Evolutionary conservation across 2,888 invertebrate species (phyloP).

Genomic region (Hanleya hanleyi): DNA sequence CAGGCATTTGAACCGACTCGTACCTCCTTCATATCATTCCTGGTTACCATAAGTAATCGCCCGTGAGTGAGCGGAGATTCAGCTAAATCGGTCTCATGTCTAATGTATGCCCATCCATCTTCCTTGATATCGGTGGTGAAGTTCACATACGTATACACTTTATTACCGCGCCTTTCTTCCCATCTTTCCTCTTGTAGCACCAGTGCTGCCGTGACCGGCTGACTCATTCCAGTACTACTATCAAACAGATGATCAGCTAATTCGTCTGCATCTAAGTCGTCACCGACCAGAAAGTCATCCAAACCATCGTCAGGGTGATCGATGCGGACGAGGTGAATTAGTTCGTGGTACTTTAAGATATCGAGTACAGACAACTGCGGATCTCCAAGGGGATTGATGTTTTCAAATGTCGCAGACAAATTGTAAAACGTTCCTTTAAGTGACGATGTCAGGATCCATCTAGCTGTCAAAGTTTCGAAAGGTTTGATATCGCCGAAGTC

Average conservation of each 20-base stretch:
- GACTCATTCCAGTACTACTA: conserved; percentile 42
- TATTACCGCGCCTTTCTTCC: too few species aligned
- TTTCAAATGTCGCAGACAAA: conserved; percentile 52
- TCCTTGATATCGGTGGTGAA: conserved; percentile 11
- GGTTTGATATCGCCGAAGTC: conserved; percentile 48
- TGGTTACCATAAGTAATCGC: conserved; percentile 15
- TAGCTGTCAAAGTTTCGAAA: conserved; percentile 40
- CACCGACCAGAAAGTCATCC: conserved; percentile 48
- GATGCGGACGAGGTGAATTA: conserved; percentile 43
- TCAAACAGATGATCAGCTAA: conserved; percentile 42
- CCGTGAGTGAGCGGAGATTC: not conserved
- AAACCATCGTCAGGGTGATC: conserved; percentile 36
- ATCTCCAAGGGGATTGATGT: conserved; percentile 53
- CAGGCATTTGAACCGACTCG: conserved; percentile 35
- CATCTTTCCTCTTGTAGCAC: too few species aligned
- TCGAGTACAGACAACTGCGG: conserved; percentile 49
- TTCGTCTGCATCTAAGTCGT: conserved; percentile 33
- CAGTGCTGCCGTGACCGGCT: too few species aligned
- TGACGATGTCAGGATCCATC: conserved; percentile 47
- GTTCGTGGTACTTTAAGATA: conserved; percentile 41
- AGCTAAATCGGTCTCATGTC: conserved; percentile 33
- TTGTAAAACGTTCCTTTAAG: conserved; percentile 51
- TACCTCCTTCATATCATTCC: conserved; percentile 23
- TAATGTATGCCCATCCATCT: conserved; percentile 25
- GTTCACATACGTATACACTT: conserved; percentile 24